Evolutionary conservation across 1,140 invertebrate species (phyloP).

Genomic region (Samia ricini): DNA sequence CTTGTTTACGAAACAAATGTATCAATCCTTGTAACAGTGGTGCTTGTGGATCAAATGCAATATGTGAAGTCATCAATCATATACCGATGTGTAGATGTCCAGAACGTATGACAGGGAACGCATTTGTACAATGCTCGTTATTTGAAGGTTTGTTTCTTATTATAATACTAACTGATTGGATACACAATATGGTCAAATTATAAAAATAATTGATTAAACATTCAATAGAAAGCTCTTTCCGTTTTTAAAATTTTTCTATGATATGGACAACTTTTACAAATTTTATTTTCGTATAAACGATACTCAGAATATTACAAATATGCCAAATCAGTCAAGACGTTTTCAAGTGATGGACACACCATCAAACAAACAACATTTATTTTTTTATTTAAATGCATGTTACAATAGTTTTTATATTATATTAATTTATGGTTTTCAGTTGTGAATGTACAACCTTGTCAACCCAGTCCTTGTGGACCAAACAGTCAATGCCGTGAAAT

Average conservation of each 20-base stretch:
- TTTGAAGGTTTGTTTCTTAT: slow-evolving; percentile 73
- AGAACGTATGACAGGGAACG: slow-evolving; percentile 84
- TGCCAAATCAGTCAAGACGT: too few species aligned
- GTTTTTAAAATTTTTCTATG: too few species aligned
- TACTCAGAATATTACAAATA: too few species aligned
- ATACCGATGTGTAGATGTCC: slow-evolving; percentile 83
- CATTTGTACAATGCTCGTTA: slow-evolving; percentile 82
- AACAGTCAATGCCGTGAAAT: slow-evolving; percentile 84
- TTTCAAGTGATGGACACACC: too few species aligned
- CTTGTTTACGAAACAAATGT: slow-evolving; percentile 81
- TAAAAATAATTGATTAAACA: too few species aligned
- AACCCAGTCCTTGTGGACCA: slow-evolving; percentile 80
- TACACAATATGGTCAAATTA: background rate
- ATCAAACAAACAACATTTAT: background rate
- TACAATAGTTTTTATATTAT: slow-evolving; percentile 7
- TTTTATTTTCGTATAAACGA: too few species aligned
- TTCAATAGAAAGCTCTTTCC: too few species aligned
- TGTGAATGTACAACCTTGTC: slow-evolving; percentile 72
- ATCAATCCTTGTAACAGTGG: slow-evolving; percentile 80
- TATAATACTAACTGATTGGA: slow-evolving; percentile 3
- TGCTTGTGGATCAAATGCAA: slow-evolving; percentile 83
- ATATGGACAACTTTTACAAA: too few species aligned
- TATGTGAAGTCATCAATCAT: slow-evolving; percentile 84
- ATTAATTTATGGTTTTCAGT: slow-evolving; percentile 51
- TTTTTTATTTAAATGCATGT: background rate